Evolutionary conservation across 2,113 vertebrate genomes (phyloP).

Genomic region (Ceyx cyanopectus): DNA sequence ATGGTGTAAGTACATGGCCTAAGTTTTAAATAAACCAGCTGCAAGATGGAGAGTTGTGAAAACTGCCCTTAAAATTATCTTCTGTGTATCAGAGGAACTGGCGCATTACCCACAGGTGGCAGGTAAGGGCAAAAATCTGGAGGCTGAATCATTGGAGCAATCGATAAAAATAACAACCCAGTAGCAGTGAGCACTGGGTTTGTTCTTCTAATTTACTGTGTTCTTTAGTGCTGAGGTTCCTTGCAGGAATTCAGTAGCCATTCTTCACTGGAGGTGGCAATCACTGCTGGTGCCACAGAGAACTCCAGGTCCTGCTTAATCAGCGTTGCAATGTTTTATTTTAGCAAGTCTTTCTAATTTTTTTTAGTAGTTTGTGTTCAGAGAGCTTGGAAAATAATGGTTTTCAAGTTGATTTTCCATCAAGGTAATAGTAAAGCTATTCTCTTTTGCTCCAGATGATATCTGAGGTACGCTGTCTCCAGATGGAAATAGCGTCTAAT

Average conservation of each 20-base stretch:
- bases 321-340: neutral
- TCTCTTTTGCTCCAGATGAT: neutral
- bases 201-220: neutral
- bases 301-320: neutral
- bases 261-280: neutral
- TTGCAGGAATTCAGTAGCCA: neutral
- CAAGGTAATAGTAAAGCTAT: neutral
- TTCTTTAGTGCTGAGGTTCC: neutral
- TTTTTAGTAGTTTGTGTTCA: neutral
- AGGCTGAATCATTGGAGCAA: neutral
- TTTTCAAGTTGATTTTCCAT: neutral
- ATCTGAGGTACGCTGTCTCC: neutral
- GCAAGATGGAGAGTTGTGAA: neutral
- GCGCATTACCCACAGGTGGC: accelerated
- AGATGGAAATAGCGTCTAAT: neutral
- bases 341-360: neutral
- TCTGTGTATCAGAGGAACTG: neutral
- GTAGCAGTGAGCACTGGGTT: accelerated
- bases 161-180: neutral
- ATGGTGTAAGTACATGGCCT: neutral
- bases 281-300: neutral
- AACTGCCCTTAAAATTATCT: neutral
- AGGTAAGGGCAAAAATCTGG: neutral
- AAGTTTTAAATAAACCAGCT: neutral
- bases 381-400: neutral